These are phyloP conservation scores for Neotoxoptera formosana DNA, from an alignment of 1,140 invertebrate species.

Conservation along the genomic window DNA sequence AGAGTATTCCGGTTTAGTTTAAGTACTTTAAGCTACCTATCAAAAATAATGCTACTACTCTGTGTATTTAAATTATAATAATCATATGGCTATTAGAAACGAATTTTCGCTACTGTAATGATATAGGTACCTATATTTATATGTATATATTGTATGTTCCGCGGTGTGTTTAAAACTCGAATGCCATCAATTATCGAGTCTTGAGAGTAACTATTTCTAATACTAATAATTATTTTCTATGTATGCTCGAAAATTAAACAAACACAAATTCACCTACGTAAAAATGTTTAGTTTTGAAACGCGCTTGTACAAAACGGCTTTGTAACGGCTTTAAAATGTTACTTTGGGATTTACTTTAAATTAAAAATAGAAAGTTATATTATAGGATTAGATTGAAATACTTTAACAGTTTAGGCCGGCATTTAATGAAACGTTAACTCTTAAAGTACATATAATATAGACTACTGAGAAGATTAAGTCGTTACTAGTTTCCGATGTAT, in stretches of 20 bases:
- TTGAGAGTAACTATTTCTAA: background rate
- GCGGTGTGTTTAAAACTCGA: background rate
- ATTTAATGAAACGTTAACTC: background rate
- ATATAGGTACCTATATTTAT: background rate
- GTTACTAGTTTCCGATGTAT: background rate
- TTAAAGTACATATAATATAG: background rate
- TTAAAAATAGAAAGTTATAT: slow-evolving; percentile 29
- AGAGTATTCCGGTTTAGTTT: background rate
- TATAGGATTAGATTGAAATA: slow-evolving; percentile 17
- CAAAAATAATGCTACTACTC: slow-evolving; percentile 8
- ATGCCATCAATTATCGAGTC: background rate
- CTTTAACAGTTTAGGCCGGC: background rate
- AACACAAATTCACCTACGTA: background rate
- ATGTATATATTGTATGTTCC: background rate
- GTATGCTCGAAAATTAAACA: background rate
- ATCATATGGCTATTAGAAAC: background rate
- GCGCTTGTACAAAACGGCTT: background rate
- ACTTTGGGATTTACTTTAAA: background rate
- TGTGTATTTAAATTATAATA: background rate
- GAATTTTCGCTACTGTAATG: background rate
- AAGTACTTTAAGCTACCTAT: background rate
- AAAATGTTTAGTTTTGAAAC: background rate
- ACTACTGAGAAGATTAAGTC: background rate
- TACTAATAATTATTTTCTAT: background rate
- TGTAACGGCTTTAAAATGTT: background rate